Base-by-base conservation (phyloP, 2,888 invertebrate genomes). In the Timema cristinae region DNA sequence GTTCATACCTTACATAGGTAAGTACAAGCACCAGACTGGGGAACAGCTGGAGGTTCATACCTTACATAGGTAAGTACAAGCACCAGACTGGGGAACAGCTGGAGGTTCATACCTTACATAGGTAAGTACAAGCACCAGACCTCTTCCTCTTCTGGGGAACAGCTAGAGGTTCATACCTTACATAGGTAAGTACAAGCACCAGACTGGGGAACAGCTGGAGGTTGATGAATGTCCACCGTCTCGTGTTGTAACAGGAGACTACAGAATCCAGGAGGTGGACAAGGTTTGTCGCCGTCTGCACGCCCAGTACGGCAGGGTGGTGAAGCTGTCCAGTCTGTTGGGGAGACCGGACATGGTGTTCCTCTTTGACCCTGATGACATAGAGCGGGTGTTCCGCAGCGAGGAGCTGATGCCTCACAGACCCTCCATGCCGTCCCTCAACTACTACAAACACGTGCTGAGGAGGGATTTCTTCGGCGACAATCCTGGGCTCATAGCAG, bases 311-410 rank as follows among this genome's bases (percentile, higher is more conserved):
- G 91, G 91, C 0, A 86, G 86, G 71, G 87, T 91, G 67, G 91
- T 91, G 5, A 90, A 89, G 79, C 83, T 91, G 75, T 87, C 86
- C 0, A 89, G 89, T 0, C 81, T 91, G 4, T 80, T 91, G 0
- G 91, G 91, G 4, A 82, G 91, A 72, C 91, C 91, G 0, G 91
- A 91, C 76, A 90, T 91, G 88, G 83, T 91, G 52, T 91, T 91
- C 77, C 83, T 91, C 0, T 91, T 89, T 78, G 90, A 91, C 77
- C 89, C 90, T 0, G 84, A 87, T 49, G 90, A 90, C 78, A 90
- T 91, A 13, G 90, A 91, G 78, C 84, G 87, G 70, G 88, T 91
- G 0, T 91, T 90, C 77, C 81, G 91, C 13, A 86, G 87, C 48
- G 91, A 91, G 80, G 91, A 91, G 75, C 82, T 82, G 2, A 85